Percentiles rank a stretch among this genome's conserved stretches.
phyloP scores from a whole-genome alignment of 2,797 vertebrate species.

The Pelobates cultripes region DNA sequence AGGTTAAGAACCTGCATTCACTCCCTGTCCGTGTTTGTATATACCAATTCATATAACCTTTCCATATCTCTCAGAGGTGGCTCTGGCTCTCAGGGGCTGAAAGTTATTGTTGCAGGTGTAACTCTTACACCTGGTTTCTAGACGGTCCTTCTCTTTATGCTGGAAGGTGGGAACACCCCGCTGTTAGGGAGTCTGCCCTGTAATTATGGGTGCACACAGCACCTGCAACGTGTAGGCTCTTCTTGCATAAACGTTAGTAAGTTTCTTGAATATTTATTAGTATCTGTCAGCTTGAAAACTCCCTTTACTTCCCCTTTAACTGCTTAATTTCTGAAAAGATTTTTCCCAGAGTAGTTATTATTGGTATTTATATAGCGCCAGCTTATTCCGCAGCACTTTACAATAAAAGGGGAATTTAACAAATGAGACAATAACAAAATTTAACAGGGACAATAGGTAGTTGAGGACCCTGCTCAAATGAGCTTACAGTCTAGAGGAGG shows the following conservation, averaged over 20 bases:
- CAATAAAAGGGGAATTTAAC: too few relatives aligned
- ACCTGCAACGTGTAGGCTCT: background rate
- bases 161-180: slow-evolving; percentile 35
- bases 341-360: background rate
- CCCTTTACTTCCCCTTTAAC: background rate
- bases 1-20: too few relatives aligned
- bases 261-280: background rate
- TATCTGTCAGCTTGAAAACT: background rate
- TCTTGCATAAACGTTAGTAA: background rate
- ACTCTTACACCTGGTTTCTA: slow-evolving; percentile 52
- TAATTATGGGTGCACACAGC: slow-evolving; percentile 28
- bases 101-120: slow-evolving; percentile 23
- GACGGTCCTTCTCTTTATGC: background rate
- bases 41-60: too few relatives aligned
- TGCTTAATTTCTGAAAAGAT: background rate
- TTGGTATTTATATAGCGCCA: too few relatives aligned
- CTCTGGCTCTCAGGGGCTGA: too few relatives aligned
- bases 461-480: too few relatives aligned
- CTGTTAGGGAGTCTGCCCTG: slow-evolving; percentile 26
- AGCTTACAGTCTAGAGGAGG: too few relatives aligned
- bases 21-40: too few relatives aligned
- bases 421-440: too few relatives aligned
- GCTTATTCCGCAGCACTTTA: too few relatives aligned
- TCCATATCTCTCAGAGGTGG: too few relatives aligned
- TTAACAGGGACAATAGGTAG: too few relatives aligned